Conservation (phyloP, 2,888 invertebrate species). For the Ophraella communa region DNA sequence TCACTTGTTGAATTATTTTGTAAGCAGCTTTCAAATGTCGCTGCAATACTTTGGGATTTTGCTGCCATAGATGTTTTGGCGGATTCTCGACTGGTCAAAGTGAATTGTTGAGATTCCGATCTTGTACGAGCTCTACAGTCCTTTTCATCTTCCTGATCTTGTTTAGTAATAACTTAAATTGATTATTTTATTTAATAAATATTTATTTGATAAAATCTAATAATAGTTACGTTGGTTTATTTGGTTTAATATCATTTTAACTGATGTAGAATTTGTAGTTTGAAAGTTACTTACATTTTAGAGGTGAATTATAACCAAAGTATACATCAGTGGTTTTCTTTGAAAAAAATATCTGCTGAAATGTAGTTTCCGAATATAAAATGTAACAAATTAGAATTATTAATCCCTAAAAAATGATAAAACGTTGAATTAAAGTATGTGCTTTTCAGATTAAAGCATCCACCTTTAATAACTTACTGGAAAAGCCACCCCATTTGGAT, state of each 20-base stretch:
- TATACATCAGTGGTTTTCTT: constrained; percentile 61
- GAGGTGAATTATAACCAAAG: constrained; percentile 64
- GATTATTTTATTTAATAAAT: neutral
- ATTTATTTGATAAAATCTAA: no score
- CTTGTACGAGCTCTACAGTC: constrained; percentile 60
- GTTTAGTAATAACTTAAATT: constrained; percentile 67
- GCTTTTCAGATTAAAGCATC: no score
- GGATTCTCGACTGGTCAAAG: constrained; percentile 33
- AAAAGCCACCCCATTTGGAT: no score
- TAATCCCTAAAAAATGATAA: constrained; percentile 61
- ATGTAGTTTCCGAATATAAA: constrained; percentile 64
- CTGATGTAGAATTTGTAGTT: neutral
- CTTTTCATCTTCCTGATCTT: constrained; percentile 70
- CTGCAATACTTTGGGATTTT: constrained; percentile 47
- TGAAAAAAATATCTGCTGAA: constrained; percentile 59
- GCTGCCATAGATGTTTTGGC: constrained; percentile 38
- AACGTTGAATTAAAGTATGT: no score
- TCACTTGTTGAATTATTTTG: constrained; percentile 48
- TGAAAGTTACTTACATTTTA: constrained; percentile 64
- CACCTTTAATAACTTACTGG: no score
- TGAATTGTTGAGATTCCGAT: constrained; percentile 42
- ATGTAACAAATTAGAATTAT: constrained; percentile 68
- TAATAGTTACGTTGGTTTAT: no score
- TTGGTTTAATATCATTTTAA: no score
- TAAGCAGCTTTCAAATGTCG: constrained; percentile 52